Base-by-base conservation (phyloP, 2,797 vertebrate species). In the Bradypus variegatus region DNA sequence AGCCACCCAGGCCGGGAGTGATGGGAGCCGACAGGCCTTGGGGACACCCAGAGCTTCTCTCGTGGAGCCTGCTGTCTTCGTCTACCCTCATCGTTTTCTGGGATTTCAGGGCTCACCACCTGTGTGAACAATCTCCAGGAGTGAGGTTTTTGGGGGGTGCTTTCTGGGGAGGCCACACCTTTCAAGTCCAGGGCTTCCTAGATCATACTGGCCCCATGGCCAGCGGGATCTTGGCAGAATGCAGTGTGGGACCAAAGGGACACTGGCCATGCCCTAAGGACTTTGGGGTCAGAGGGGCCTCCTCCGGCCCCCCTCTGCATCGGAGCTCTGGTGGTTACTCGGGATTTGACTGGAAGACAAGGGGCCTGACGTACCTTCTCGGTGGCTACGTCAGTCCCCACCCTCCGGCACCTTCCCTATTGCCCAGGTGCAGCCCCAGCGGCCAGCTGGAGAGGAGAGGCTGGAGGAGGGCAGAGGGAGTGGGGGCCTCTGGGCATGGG, bases 51-150 rank as follows among this genome's bases (percentile, higher is more conserved):
- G 21, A 4, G 0, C 48, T 45, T 48, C 31, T 4, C 36, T 38
- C 2, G 0, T 8, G 0, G 10, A 8, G 2, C 23, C 62, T n/a
- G 21, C 73, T 2, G 0, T 38, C 76, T 2, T 45, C 18, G 1
- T 67, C 27, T 23, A 3, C 50, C 69, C 8, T 41, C 1, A 2
- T 3, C 38, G 13, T 55, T 41, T 36, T 36, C 15, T 16, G n/a
- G 58, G 18, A 14, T 29, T 36, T 41, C 18, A 4, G 27, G 31
- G 62, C 33, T 88, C 48, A 25, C 36, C n/a, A 18, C 7, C 5
- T 3, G 15, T 48, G 38, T 38, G 62, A 62, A 16, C 14, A 27
- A 38, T 65, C 45, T 85, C 83, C 29, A 25, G 0, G 2, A 38
- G 25, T 25, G 50, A 53, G n/a, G 33, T 31, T 55, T 55, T 36